These are phyloP conservation scores for Danionella cerebrum DNA, from an alignment of 2,113 vertebrate genomes.

Conservation along the genomic window DNA sequence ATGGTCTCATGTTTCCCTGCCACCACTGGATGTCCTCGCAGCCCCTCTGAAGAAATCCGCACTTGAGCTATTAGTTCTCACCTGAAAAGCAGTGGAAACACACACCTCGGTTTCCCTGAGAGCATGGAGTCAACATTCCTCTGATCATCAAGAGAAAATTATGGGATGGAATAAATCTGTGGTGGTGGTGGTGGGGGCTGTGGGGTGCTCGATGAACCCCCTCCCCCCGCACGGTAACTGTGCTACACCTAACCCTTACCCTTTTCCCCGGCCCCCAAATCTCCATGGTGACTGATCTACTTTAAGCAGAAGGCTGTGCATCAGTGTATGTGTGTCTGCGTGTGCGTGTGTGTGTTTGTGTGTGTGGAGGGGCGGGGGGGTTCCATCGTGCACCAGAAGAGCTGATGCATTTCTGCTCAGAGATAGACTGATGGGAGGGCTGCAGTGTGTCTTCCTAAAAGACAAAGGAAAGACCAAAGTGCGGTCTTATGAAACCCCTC, in stretches of 20 bases:
- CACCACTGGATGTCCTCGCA: constrained; percentile 17
- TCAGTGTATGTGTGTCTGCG: neutral
- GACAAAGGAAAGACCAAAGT: too few species aligned
- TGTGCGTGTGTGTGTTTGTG: constrained; percentile 19
- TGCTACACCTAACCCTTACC: neutral
- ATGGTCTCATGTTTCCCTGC: neutral
- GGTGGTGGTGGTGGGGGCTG: constrained; percentile 2
- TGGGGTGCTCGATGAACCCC: neutral
- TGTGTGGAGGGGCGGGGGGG: constrained; percentile 12
- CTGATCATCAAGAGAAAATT: constrained; percentile 11
- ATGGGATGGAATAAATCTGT: constrained; percentile 13
- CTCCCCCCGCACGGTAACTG: constrained; percentile 18
- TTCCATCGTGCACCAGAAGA: constrained; percentile 8
- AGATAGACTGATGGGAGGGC: too few species aligned
- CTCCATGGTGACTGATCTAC: constrained; percentile 42
- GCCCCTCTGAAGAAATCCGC: neutral
- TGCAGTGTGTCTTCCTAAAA: too few species aligned
- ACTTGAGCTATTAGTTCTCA: constrained; percentile 1
- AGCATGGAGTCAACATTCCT: neutral
- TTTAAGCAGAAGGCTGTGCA: constrained; percentile 18
- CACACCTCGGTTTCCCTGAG: neutral
- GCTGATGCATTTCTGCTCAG: constrained; percentile 6
- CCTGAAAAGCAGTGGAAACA: neutral
- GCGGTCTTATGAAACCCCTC: too few species aligned
- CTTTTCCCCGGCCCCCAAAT: constrained; percentile 11